Base-by-base conservation (phyloP, 2,888 invertebrate genomes). In the Aethes cnicana region DNA sequence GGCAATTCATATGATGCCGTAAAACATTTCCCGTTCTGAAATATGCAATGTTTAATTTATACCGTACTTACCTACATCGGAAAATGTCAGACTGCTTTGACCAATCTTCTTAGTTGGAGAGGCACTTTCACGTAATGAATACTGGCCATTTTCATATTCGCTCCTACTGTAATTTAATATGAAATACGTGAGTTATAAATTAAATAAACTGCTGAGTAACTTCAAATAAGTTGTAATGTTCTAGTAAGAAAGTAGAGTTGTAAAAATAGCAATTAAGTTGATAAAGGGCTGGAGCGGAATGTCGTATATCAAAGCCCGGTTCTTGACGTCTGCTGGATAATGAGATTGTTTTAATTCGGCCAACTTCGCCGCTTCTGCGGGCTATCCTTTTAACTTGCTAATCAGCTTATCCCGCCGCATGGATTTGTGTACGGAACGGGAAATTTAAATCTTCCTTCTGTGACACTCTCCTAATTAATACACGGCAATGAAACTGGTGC, bases 311-410 rank as follows among this genome's bases (percentile, higher is more conserved):
- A 72, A 68, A 70, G 68, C 58, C 54, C 58, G 64, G 61, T 60
- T 66, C 63, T 67, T 69, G 71, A 68, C 72, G 66, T 71, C 63
- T 62, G 61, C 55, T 62, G 63, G 69, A 68, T 76, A 79, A 77
- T 74, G 77, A 74, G 74, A 79, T 80, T 77, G 77, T 80, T 78
- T 75, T 77, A 80, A 80, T 81, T 79, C 72, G 68, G 49, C 64
- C 63, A 69, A 76, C 70, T 72, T 68, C 61, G 61, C 66, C 61
- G 56, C 68, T 69, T 64, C 68, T 64, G 69, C 61, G 69, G 73
- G 65, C 68, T 64, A 69, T 74, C 76, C 74, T 77, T 78, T 77
- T 75, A 81, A 80, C 72, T 83, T 77, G 74, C 66, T 83, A 84
- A 84, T 84, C 78, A 77, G 77, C 76, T 83, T 79, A 79, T 74